Base-by-base conservation (phyloP, 2,888 invertebrate genomes). In the Aphodius granarius region DNA sequence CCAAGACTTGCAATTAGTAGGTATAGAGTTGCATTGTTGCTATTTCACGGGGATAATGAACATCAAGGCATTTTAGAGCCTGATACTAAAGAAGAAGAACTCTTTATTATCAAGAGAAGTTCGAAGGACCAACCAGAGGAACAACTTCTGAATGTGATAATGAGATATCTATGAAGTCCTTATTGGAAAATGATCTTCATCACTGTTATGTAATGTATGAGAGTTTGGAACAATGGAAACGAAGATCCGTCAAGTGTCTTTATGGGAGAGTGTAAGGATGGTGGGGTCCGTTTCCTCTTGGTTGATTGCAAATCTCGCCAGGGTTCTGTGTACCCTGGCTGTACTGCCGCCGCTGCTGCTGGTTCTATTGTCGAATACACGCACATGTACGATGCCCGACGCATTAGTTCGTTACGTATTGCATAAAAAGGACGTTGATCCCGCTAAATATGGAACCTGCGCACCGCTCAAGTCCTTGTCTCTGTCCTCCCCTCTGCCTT, bases 341-440 rank as follows among this genome's bases (percentile, higher is more conserved):
- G 6, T 0, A 13, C 43, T 43, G 43, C 13, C 13, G 43, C 43
- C 13, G 43, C 43, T 43, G 43, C 43, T 43, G 43, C 43, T 43
- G 43, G 9, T 43, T 43, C 43, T 43, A 43, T 43, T 43, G 43
- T 43, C 43, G 43, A 43, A 43, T 43, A 43, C 43, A 43, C 43
- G 43, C 43, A 43, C 43, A 43, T n/a, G n/a, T n/a, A n/a, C n/a
- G n/a, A n/a, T n/a, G n/a, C 43, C 43, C 17, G 63, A 72, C 72
- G 72, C 72, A 72, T 72, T 72, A 72, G 23, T 43, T 72, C 72
- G 64, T 72, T 72, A 64, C 72, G 63, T 72, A 72, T 72, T 72
- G 72, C 72, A 72, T 72, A 72, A 72, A 72, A 64, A 72, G 72
- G 72, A 19, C 72, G 63, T 72, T 72, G 72, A 63, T 64, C 72